A percentile compares a stretch with the other conserved stretches of the same genome.
phyloP scores from a whole-genome alignment of 2,797 vertebrate species.

The Nasua narica region DNA sequence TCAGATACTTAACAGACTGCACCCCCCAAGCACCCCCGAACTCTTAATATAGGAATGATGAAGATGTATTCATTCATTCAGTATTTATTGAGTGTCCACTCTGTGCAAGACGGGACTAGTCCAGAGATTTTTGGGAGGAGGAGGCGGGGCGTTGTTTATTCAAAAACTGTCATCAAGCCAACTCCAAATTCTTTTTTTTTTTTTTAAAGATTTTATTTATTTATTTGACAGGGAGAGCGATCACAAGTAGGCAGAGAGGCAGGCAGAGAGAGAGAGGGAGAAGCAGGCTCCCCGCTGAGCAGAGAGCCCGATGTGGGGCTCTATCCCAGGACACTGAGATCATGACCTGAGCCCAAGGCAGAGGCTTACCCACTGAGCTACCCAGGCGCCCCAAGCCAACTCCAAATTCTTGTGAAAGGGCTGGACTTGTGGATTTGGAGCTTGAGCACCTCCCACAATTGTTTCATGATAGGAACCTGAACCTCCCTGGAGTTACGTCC shows the following conservation, averaged over 20 bases:
- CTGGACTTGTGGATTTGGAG: not conserved
- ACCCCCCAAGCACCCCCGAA: not conserved
- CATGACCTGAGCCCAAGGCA: no score
- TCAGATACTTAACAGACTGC: not conserved
- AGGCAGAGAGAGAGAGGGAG: no score
- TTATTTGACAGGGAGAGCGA: no score
- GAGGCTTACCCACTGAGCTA: no score
- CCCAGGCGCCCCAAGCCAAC: no score
- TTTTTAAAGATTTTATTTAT: no score
- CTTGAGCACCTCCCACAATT: not conserved
- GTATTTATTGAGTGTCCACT: not conserved
- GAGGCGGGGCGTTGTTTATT: not conserved
- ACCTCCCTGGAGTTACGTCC: not conserved
- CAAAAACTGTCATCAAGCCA: not conserved
- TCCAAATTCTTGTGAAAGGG: not conserved
- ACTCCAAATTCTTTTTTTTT: not conserved
- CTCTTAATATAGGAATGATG: not conserved
- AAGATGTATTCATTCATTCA: not conserved
- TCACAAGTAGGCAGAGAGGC: no score
- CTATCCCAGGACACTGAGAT: no score
- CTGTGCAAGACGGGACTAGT: not conserved
- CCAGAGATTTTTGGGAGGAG: not conserved
- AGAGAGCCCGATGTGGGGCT: no score
- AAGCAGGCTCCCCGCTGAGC: no score
- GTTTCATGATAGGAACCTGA: slow-evolving; percentile 3